Percentiles rank a stretch among this genome's conserved stretches.
phyloP scores from a whole-genome alignment of 2,113 vertebrate genomes.

The Lamprotornis superbus region DNA sequence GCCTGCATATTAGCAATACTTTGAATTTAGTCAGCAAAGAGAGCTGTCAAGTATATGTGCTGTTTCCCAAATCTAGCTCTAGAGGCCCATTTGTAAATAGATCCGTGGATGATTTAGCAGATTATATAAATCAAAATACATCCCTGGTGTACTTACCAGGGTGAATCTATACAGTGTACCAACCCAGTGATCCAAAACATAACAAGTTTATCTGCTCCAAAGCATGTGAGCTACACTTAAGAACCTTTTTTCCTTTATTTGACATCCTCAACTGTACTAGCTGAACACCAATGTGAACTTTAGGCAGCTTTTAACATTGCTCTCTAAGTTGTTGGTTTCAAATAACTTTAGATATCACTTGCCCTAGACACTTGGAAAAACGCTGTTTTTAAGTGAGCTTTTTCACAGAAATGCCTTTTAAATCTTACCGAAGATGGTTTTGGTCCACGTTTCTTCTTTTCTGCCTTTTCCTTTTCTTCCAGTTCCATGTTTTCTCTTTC shows the following conservation, averaged over 20 bases:
- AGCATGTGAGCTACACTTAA: neutral
- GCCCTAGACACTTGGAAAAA: neutral
- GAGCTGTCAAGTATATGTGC: neutral
- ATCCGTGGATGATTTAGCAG: neutral
- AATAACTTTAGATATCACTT: neutral
- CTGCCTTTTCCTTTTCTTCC: slow-evolving; percentile 97
- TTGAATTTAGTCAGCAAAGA: neutral
- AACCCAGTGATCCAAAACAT: neutral
- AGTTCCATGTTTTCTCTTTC: slow-evolving; percentile 99
- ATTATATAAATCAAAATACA: neutral
- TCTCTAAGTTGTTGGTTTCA: neutral
- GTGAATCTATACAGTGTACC: neutral
- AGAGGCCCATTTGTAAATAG: neutral
- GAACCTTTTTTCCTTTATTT: neutral
- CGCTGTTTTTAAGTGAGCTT: neutral
- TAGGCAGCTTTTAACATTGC: neutral
- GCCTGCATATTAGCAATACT: neutral
- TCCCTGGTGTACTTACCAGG: neutral
- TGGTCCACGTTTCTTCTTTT: slow-evolving; percentile 97
- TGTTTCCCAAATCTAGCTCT: neutral
- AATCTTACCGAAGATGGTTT: slow-evolving; percentile 77
- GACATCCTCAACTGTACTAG: too few relatives aligned
- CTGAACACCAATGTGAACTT: fast-evolving
- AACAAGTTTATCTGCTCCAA: neutral
- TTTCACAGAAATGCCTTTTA: neutral